A percentile compares a stretch with the other conserved stretches of the same genome.
Evolutionary conservation across 2,113 vertebrate genomes (phyloP).

Genomic region (Hirundichthys speculiger): DNA sequence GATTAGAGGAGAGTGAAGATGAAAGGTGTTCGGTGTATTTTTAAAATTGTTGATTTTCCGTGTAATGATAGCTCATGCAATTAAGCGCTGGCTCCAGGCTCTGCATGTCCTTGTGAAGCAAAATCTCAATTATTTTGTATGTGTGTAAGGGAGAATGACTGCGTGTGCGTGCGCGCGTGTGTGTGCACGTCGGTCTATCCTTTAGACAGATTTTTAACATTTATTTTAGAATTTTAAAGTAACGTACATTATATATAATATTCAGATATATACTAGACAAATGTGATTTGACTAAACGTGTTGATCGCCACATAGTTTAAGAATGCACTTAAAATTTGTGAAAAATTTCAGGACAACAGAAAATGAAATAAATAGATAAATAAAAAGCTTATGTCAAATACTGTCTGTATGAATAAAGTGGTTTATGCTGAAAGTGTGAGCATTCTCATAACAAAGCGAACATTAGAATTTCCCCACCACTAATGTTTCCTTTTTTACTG

Average conservation of each 20-base stretch:
- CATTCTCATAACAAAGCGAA: not conserved
- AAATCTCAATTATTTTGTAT: conserved; percentile 75
- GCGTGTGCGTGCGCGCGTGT: conserved; percentile 12
- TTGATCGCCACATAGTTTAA: too few relatives aligned
- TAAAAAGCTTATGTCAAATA: too few relatives aligned
- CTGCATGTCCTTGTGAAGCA: conserved; percentile 80
- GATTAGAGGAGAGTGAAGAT: conserved; percentile 78
- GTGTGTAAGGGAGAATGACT: conserved; percentile 15
- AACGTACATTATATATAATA: too few relatives aligned
- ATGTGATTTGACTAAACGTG: not conserved
- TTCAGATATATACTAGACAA: too few relatives aligned
- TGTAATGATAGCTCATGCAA: conserved; percentile 83
- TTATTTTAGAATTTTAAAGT: conserved; percentile 6
- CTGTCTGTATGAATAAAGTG: not conserved
- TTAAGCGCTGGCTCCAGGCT: conserved; percentile 81
- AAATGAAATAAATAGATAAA: too few relatives aligned
- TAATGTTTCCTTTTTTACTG: too few relatives aligned
- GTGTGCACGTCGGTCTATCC: conserved; percentile 21
- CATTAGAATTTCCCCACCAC: not conserved
- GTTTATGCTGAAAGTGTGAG: conserved; percentile 8
- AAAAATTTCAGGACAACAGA: too few relatives aligned
- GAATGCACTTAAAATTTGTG: too few relatives aligned
- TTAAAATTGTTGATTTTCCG: conserved; percentile 84
- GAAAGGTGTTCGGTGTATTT: conserved; percentile 84
- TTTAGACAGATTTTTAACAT: conserved; percentile 53